phyloP scores from a whole-genome alignment of 2,113 vertebrate species.

The Ceyx melanurus region DNA sequence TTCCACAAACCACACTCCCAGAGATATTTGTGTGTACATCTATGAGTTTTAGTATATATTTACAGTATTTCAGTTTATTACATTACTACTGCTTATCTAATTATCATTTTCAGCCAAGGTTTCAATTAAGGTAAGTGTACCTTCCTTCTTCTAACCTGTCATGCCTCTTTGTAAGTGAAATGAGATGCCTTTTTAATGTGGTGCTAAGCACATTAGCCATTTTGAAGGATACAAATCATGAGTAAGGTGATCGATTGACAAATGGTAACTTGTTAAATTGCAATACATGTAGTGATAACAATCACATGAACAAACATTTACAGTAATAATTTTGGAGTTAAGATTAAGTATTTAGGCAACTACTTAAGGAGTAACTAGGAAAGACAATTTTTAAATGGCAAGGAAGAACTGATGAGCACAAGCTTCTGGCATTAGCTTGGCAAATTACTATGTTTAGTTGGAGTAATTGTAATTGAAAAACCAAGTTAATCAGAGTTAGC shows the following conservation, averaged over 20 bases:
- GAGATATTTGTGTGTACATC: not conserved
- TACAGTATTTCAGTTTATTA: not conserved
- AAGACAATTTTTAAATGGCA: not conserved
- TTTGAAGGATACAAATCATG: not conserved
- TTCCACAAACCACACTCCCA: not conserved
- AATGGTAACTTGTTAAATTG: not conserved
- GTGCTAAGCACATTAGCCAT: not conserved
- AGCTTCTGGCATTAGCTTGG: not conserved
- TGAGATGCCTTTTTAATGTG: not conserved
- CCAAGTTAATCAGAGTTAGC: not conserved
- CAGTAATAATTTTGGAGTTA: not conserved
- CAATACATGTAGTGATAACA: not conserved
- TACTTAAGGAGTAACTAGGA: not conserved
- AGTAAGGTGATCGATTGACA: not conserved
- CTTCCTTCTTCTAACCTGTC: not conserved
- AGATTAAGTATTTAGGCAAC: not conserved
- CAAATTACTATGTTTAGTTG: not conserved
- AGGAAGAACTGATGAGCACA: not conserved
- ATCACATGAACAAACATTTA: not conserved
- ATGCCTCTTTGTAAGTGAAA: not conserved
- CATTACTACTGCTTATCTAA: not conserved
- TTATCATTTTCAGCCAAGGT: not conserved
- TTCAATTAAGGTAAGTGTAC: not conserved
- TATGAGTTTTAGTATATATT: not conserved
- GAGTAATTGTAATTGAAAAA: not conserved